Conservation (phyloP, 1,140 invertebrate species). For the Pygmarrhopalites habei region DNA sequence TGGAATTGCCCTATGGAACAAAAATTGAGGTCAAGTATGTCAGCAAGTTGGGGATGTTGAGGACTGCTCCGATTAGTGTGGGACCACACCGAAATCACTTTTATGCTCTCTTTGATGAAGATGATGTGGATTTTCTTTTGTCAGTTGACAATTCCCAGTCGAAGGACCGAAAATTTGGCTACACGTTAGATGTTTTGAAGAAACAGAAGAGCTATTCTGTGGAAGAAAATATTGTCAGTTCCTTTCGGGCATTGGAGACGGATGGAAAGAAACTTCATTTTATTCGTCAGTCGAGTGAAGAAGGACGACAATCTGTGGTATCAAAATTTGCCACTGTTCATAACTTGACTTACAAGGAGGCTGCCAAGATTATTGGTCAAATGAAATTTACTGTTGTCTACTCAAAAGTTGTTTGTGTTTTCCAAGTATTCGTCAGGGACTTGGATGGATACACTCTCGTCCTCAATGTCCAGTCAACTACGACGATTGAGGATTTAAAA, state of each 20-base stretch:
- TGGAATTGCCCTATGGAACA: too few relatives aligned
- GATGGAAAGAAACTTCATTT: slow-evolving; percentile 3
- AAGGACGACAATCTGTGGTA: background rate
- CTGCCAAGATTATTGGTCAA: background rate
- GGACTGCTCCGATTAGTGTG: background rate
- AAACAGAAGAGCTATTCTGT: background rate
- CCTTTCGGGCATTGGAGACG: background rate
- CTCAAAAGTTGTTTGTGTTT: too few relatives aligned
- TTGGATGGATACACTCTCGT: slow-evolving; percentile 75
- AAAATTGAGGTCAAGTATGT: too few relatives aligned
- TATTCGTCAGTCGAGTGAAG: background rate
- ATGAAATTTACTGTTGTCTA: background rate
- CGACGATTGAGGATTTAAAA: slow-evolving; percentile 80
- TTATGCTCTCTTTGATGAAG: background rate
- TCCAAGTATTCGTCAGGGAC: slow-evolving; percentile 77
- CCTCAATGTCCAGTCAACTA: slow-evolving; percentile 72
- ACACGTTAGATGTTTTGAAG: background rate
- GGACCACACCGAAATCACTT: background rate
- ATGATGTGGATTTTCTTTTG: background rate
- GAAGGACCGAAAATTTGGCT: background rate
- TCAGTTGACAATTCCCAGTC: background rate
- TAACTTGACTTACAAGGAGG: background rate
- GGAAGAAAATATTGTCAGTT: background rate
- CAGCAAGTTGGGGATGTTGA: too few relatives aligned
- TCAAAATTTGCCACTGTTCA: background rate